Evolutionary conservation across 2,888 invertebrate species (phyloP).

Genomic region (Hipparchia semele): DNA sequence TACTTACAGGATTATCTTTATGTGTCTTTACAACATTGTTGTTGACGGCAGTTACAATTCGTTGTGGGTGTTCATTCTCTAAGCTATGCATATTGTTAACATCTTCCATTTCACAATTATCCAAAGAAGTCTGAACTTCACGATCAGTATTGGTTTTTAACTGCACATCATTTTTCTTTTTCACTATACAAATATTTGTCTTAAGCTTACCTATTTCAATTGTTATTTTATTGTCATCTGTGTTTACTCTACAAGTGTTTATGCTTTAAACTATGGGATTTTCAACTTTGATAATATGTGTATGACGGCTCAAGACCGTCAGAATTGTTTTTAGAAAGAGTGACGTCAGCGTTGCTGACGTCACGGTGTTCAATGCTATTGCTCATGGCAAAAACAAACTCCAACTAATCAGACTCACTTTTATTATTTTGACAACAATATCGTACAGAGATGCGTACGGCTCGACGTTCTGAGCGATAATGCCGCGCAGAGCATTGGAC

Average conservation of each 20-base stretch:
- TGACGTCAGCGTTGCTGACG: too few species aligned
- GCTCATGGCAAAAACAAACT: too few species aligned
- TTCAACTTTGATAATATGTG: slow-evolving; percentile 29
- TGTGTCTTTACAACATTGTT: neutral
- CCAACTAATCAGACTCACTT: too few species aligned
- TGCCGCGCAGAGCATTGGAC: too few species aligned
- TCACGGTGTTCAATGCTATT: too few species aligned
- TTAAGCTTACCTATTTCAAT: slow-evolving; percentile 68
- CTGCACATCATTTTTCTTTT: slow-evolving; percentile 64
- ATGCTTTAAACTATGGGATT: slow-evolving; percentile 8
- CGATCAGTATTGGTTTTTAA: slow-evolving; percentile 65
- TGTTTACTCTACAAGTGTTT: too few species aligned
- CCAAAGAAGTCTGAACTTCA: slow-evolving; percentile 64
- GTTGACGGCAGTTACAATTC: neutral
- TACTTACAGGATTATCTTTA: neutral
- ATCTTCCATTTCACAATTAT: too few species aligned
- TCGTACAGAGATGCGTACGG: too few species aligned
- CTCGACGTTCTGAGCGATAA: too few species aligned
- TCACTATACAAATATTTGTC: slow-evolving; percentile 68
- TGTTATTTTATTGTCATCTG: slow-evolving; percentile 69
- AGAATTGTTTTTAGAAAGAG: too few species aligned
- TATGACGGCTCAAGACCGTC: too few species aligned
- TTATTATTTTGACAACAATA: too few species aligned
- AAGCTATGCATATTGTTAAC: slow-evolving; percentile 41
- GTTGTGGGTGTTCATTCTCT: slow-evolving; percentile 35